Base-by-base conservation (phyloP, 2,113 vertebrate species). In the Periophthalmus modestus region DNA sequence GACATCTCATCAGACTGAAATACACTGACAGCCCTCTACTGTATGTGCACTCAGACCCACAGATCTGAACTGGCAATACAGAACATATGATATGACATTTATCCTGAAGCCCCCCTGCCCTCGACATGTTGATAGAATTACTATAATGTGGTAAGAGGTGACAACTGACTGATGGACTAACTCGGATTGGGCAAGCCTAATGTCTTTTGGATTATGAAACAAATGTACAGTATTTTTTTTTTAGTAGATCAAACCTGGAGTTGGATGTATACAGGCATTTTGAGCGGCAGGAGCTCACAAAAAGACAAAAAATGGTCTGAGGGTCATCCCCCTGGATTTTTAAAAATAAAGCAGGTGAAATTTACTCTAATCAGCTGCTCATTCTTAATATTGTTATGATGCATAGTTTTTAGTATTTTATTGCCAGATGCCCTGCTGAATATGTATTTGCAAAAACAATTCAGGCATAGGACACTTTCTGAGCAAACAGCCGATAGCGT, bases 1-100 rank as follows among this genome's bases (percentile, higher is more conserved):
- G 85, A 87, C 86, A 85, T 72, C 73, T 73, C 78, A 81, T 85
- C 76, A 48, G 52, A 74, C 69, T 85, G 77, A 88, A 85, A 84
- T 83, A 87, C 62, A 71, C 28, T 61, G 61, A 23, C 58, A 18
- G 72, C 69, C 74, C 78, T 70, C 33, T 28, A 67, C 55, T 63
- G 62, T 46, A 83, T 67, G 69, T 65, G 74, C 46, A 34, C 52
- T 12, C 33, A 43, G 34, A 16, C 18, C 61, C 61, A 63, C 16
- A 63, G 33, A 63, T 36, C 33, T 19, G 15, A 63, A 19, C 33
- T 11, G 7, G 28, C 18, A 36, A 39, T 12, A 65, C 33, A 65
- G 15, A 12, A 63, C 33, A 63, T 61, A 62, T 15, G 12, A 65
- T 61, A 34, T 5, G 12, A 28, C 55, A 58, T 54, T 19, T 52